A percentile compares a stretch with the other conserved stretches of the same genome.
Conservation (phyloP, 2,797 vertebrate genomes). For the Coregonus ussuriensis region DNA sequence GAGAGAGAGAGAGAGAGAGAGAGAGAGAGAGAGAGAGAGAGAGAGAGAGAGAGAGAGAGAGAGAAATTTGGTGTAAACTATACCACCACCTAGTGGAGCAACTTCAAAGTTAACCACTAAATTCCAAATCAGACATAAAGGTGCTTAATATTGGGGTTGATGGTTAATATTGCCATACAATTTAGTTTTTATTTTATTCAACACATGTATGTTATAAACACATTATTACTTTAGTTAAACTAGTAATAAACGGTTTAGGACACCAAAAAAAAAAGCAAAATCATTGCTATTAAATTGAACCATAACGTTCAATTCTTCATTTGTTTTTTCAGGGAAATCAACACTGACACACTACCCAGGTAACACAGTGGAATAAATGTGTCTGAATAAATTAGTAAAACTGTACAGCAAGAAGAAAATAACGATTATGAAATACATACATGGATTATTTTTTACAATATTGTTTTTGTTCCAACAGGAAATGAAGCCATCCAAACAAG, state of each 20-base stretch:
- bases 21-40: no score
- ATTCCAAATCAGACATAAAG: neutral
- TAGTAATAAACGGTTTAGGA: neutral
- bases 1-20: no score
- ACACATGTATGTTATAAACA: neutral
- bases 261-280: neutral
- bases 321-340: conserved; percentile 68
- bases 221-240: neutral
- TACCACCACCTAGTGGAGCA: conserved; percentile 9
- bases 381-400: neutral
- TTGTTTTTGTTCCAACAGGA: conserved; percentile 43
- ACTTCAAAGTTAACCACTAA: neutral
- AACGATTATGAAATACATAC: neutral
- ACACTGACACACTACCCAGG: conserved; percentile 74
- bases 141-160: neutral
- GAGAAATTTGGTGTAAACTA: neutral
- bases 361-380: conserved; percentile 28
- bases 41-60: no score
- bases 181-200: neutral
- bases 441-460: neutral
- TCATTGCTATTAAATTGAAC: neutral
- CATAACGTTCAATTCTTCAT: neutral
- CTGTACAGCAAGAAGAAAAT: neutral
- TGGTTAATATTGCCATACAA: neutral
- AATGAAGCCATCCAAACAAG: conserved; percentile 38